Evolutionary conservation across 2,113 vertebrate genomes (phyloP), one percentile per base, ranked within the genome.

Genomic region (Acrocephalus kingi): DNA sequence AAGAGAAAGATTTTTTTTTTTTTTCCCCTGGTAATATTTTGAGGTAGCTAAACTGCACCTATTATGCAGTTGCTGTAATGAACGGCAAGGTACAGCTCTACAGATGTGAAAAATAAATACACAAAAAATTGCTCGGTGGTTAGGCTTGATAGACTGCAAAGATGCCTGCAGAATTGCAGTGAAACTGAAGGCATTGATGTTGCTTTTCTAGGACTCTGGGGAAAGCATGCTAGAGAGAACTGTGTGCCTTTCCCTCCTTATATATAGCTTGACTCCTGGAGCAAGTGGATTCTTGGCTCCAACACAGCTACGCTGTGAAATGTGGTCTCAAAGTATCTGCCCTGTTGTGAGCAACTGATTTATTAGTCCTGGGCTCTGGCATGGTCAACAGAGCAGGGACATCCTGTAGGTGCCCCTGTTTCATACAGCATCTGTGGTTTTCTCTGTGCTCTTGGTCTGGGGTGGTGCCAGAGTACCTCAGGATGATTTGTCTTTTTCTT

Each of bases 361-460:
- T 55, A 48, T 80, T 30, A 13, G 21, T 43, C 17, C 4, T 30
- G 43, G 46, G 14, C 37, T 18, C 31, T 73, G 20, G 14, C 22
- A 33, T 31, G 33, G 69, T 43, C 64, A 73, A 8, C 24, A 25
- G 25, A 66, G 49, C 25, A 58, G 35, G 21, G 17, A 64, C 2
- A 2, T 66, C 66, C 46, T 51, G 58, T 63, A 46, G 71, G 30
- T 76, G 54, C 13, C 35, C 4, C 0, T 15, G 16, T 61, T 87
- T 54, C 4, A 0, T 69, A 6, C 12, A 15, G 24, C 25, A 7
- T 22, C 18, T 48, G 10, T 54, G 30, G 10, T 56, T 91, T 78
- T 79, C 69, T 89, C 43, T n/a, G 0, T 58, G 30, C 12, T 46
- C 1, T 31, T 1, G 1, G 10, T 68, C 37, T 80, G 37, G 2